Evolutionary conservation across 2,888 invertebrate species (phyloP).

Genomic region (Poecilus cupreus): DNA sequence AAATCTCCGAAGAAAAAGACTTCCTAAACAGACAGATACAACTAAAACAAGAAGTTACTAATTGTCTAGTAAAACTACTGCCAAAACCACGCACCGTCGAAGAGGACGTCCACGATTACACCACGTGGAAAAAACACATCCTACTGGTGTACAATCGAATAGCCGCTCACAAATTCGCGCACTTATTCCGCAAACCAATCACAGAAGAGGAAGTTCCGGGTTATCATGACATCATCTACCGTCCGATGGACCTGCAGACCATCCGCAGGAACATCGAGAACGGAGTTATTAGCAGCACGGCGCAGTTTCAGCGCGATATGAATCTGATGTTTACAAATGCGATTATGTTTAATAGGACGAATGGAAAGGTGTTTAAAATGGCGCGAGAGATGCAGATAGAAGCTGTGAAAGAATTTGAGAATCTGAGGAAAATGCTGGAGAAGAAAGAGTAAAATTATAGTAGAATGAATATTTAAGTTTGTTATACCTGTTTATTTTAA

Average conservation of each 20-base stretch:
- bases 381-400: constrained; percentile 89
- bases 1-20: constrained; percentile 73
- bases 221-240: constrained; percentile 85
- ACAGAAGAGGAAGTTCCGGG: constrained; percentile 91
- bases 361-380: constrained; percentile 88
- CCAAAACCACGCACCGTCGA: constrained; percentile 72
- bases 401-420: constrained; percentile 75
- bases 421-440: constrained; percentile 70
- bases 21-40: constrained; percentile 70
- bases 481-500: no score
- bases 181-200: constrained; percentile 89
- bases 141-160: constrained; percentile 86
- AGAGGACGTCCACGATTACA: constrained; percentile 86
- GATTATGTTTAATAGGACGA: constrained; percentile 92
- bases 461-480: no score
- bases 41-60: constrained; percentile 78
- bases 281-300: constrained; percentile 86
- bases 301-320: constrained; percentile 91
- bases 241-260: constrained; percentile 91
- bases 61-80: constrained; percentile 78
- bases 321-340: constrained; percentile 95
- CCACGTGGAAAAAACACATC: constrained; percentile 92
- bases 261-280: constrained; percentile 92
- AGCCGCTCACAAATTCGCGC: constrained; percentile 90
- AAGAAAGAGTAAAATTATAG: no score